Evolutionary conservation across 1,140 invertebrate genomes (phyloP).

Genomic region (Stegodyphus mimosarum): DNA sequence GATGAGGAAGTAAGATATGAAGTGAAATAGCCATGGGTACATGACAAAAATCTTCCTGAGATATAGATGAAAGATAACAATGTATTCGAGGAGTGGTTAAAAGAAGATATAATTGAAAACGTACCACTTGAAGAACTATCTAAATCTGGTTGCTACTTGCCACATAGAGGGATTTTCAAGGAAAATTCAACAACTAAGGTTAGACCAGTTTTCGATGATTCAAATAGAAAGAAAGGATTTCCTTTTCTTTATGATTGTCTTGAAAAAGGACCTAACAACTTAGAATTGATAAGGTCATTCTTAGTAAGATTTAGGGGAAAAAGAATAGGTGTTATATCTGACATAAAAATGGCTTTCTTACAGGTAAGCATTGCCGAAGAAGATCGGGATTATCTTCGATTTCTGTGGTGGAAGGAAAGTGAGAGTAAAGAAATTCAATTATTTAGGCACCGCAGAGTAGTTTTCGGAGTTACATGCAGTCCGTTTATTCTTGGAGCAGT

Average conservation of each 20-base stretch:
- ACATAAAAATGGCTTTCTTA: constrained; percentile 69
- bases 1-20: constrained; percentile 19
- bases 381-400: constrained; percentile 19
- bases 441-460: neutral
- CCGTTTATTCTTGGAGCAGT: constrained; percentile 22
- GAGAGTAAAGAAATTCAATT: constrained; percentile 13
- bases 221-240: constrained; percentile 60
- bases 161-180: constrained; percentile 62
- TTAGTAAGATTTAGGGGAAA: constrained; percentile 66
- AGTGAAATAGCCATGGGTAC: constrained; percentile 11
- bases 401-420: constrained; percentile 25
- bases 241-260: constrained; percentile 57
- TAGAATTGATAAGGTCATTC: constrained; percentile 64
- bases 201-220: constrained; percentile 63
- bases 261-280: constrained; percentile 50
- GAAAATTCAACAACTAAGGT: constrained; percentile 61
- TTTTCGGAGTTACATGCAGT: neutral
- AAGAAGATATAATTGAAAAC: constrained; percentile 51
- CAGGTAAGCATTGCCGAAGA: constrained; percentile 64
- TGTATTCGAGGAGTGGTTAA: constrained; percentile 54
- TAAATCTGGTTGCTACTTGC: constrained; percentile 53
- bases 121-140: constrained; percentile 20
- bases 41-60: neutral
- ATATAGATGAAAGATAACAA: constrained; percentile 1
- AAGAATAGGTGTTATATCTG: constrained; percentile 66